Evolutionary conservation across 2,888 invertebrate species (phyloP).

Genomic region (Ophion costatus): DNA sequence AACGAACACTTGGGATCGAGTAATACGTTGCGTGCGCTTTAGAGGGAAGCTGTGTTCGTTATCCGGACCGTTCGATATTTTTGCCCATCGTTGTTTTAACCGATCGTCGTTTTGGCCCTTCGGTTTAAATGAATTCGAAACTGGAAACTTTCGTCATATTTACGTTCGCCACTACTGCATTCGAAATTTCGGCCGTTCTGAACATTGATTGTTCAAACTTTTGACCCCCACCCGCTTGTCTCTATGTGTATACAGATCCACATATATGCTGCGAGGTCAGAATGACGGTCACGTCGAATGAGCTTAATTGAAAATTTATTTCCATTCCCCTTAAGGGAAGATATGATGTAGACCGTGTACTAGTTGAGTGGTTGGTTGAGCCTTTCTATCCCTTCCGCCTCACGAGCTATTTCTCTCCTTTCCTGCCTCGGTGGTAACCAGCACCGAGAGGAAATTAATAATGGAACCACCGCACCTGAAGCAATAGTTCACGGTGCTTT

Average conservation of each 20-base stretch:
- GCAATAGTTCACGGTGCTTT: slow-evolving; percentile 60
- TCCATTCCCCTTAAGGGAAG: slow-evolving; percentile 50
- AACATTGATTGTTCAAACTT: too few species aligned
- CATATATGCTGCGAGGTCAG: neutral
- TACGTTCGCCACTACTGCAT: too few species aligned
- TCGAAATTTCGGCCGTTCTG: too few species aligned
- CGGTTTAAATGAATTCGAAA: too few species aligned
- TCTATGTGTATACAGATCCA: neutral
- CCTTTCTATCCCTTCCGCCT: slow-evolving; percentile 50
- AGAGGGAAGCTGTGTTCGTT: too few species aligned
- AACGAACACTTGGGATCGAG: too few species aligned
- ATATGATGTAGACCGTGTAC: slow-evolving; percentile 47
- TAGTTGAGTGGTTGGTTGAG: slow-evolving; percentile 41
- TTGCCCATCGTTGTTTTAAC: too few species aligned
- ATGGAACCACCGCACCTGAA: slow-evolving; percentile 62
- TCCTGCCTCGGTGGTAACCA: slow-evolving; percentile 8
- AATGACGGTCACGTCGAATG: slow-evolving; percentile 56
- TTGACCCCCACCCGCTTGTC: too few species aligned
- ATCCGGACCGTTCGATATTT: too few species aligned
- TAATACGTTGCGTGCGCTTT: too few species aligned
- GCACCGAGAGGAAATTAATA: slow-evolving; percentile 59
- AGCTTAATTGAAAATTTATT: slow-evolving; percentile 65
- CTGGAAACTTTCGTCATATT: too few species aligned
- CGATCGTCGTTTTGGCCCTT: too few species aligned
- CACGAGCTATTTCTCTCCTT: slow-evolving; percentile 10